Conservation (phyloP, 2,888 invertebrate species). For the Leptopterna dolabrata region DNA sequence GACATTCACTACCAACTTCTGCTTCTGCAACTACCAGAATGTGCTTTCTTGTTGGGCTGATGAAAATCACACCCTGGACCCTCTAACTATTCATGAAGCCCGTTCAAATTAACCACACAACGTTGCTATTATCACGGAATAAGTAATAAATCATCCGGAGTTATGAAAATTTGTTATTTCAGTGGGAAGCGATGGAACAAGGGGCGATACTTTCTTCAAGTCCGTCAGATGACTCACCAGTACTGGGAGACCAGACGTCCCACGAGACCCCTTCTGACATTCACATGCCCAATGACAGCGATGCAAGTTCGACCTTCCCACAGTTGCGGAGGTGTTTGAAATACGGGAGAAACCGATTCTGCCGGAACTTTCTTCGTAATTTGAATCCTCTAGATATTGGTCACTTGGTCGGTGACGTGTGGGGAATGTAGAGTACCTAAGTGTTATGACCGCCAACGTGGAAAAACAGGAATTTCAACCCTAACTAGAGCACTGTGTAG, state of each 20-base stretch:
- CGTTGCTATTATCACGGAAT: too few relatives aligned
- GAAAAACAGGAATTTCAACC: background rate
- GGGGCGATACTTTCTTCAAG: background rate
- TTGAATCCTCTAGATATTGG: background rate
- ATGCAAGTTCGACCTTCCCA: constrained; percentile 3
- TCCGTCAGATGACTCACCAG: constrained; percentile 12
- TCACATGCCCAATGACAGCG: constrained; percentile 1
- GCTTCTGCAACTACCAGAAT: too few relatives aligned
- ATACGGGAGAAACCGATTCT: background rate
- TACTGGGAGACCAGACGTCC: constrained; percentile 4
- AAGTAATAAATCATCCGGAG: too few relatives aligned
- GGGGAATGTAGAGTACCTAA: background rate
- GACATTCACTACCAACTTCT: too few relatives aligned
- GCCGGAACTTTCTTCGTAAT: constrained; percentile 3
- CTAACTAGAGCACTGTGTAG: background rate
- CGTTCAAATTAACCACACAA: too few relatives aligned
- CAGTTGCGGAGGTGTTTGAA: background rate
- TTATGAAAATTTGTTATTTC: too few relatives aligned
- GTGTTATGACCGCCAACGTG: background rate
- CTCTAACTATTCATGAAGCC: too few relatives aligned
- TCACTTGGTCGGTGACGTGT: background rate
- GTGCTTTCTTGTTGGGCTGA: too few relatives aligned
- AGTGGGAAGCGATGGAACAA: background rate
- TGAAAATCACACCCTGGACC: too few relatives aligned
- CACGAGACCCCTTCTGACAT: background rate